Evolutionary conservation across 2,113 vertebrate genomes (phyloP).

Genomic region (Pluvianellus socialis): DNA sequence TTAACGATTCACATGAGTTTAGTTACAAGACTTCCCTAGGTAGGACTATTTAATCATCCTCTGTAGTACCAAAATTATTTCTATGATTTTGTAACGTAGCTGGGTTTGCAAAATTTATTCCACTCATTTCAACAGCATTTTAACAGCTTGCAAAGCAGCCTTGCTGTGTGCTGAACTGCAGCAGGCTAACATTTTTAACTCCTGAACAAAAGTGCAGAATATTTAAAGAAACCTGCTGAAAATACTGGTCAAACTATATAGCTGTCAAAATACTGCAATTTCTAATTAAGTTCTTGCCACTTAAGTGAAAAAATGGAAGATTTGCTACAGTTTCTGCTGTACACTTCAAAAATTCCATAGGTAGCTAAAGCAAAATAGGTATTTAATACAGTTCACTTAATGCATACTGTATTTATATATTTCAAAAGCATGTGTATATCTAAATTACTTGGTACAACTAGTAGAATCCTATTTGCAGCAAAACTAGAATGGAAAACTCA

Average conservation of each 20-base stretch:
- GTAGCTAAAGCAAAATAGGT: not conserved
- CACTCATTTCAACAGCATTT: not conserved
- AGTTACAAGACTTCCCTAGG: not conserved
- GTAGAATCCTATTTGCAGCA: not conserved
- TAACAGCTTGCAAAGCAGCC: not conserved
- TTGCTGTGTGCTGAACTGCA: no score
- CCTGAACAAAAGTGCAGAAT: not conserved
- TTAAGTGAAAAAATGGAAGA: not conserved
- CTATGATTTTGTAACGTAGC: not conserved
- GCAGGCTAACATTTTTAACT: no score
- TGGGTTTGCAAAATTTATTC: not conserved
- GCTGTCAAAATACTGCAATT: fast-evolving
- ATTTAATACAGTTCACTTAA: no score
- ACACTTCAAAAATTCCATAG: not conserved
- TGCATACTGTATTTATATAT: not conserved
- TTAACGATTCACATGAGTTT: not conserved
- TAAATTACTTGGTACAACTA: not conserved
- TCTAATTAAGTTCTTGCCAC: not conserved
- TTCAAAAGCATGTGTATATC: not conserved
- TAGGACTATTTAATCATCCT: not conserved
- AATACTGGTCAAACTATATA: fast-evolving
- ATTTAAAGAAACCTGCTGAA: not conserved
- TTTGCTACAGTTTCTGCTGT: not conserved
- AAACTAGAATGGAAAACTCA: not conserved
- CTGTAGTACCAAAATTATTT: not conserved